These are phyloP conservation scores for Microcebus lehilahytsara DNA, from an alignment of 2,113 vertebrate species.

Conservation along the genomic window DNA sequence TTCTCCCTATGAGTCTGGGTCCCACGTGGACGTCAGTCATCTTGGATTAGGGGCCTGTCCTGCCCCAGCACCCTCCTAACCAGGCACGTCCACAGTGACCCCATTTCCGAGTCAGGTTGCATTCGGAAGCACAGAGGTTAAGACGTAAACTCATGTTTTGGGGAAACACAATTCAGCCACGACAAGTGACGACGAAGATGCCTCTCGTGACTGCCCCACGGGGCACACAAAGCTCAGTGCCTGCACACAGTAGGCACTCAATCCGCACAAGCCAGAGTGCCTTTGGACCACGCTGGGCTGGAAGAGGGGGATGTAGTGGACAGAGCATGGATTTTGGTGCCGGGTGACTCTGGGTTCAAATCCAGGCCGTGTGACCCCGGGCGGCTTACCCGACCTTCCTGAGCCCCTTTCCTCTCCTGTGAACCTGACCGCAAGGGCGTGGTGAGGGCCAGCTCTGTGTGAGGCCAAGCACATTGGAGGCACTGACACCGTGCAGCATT, in stretches of 20 bases:
- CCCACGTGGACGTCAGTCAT: no score
- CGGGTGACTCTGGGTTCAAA: neutral
- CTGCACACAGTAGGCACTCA: neutral
- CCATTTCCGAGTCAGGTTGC: neutral
- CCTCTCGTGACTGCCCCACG: neutral
- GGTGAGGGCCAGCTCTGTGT: neutral
- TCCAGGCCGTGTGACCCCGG: neutral
- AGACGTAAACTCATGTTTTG: neutral
- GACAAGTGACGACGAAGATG: neutral
- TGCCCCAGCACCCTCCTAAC: no score
- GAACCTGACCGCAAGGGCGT: neutral
- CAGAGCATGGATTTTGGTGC: neutral
- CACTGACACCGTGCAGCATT: neutral
- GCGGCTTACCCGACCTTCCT: neutral
- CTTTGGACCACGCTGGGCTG: neutral
- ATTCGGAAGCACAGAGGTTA: neutral
- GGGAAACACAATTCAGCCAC: neutral
- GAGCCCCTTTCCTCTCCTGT: neutral
- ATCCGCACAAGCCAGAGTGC: neutral
- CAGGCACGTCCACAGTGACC: neutral
- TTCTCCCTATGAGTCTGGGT: no score
- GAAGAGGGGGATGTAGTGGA: neutral
- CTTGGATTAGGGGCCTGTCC: no score
- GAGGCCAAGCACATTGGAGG: accelerated
- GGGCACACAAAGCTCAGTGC: neutral